Base-by-base conservation (phyloP, 1,140 invertebrate species). In the Heliothis subflexa region DNA sequence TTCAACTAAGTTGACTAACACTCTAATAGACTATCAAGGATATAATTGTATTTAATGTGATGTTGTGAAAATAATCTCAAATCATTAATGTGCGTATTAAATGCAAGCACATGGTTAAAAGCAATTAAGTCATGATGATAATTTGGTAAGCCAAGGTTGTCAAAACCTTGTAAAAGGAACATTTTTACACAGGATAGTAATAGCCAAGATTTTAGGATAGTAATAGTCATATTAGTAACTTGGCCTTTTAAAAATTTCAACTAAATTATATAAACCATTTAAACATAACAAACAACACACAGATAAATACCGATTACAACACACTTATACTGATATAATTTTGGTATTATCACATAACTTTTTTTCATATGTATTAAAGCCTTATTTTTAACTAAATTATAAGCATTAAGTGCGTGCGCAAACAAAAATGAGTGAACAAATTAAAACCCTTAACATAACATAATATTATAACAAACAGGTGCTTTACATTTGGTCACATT, bases 231-330 rank as follows among this genome's bases (percentile, higher is more conserved):
- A 40, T 9, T 40, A 40, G 33, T 40, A 49, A 73, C 54, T 59
- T 73, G 71, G 71, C 33, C 18, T 59, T 12, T 59, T 49, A 49
- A 64, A 21, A n/a, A 18, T 62, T 55, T 55, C 3, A 50, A 62
- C 57, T 62, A 62, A 50, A 64, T 40, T 52, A 59, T 49, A 73
- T 25, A 72, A 61, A 62, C 28, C 62, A 77, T 68, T 68, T 77
- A 77, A 77, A 77, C 74, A 66, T 66, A 77, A 77, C 74, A 77
- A 66, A 77, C 50, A 66, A 77, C 74, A 77, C 61, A 77, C 74
- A 68, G 21, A 61, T 66, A 77, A 66, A 77, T 68, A 77, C 45
- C 18, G 59, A 75, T 28, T 75, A 75, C 47, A 75, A 64, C 73
- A 75, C 73, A 75, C 59, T 75, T 62, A 75, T 61, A 62, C 16